Evolutionary conservation across 2,113 vertebrate genomes (phyloP), one percentile per base, ranked within the genome.

Genomic region (Egretta garzetta): DNA sequence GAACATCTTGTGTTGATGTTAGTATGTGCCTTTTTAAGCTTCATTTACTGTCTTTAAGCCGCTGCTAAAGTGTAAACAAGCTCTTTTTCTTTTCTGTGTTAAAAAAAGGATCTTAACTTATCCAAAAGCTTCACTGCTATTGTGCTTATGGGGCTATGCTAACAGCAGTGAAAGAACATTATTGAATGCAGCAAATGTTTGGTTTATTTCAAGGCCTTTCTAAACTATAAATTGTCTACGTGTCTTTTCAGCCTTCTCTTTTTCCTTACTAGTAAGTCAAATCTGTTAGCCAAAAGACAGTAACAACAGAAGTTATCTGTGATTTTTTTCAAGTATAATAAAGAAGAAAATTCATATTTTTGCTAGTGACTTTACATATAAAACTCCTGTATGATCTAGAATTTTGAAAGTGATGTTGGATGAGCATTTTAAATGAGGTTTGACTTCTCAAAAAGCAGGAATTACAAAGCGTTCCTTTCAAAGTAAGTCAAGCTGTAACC

Each of bases 41-140:
- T 93, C 76, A 66, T 95, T 95, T 97, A 64, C 97, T 95, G 87
- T 95, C 91, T 92, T 93, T 87, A 91, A 91, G 58, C 88, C 89
- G 93, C 80, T 97, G 91, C 63, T 95, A 96, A 95, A 81, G 70
- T 75, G 86, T 95, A 96, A 96, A 94, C 91, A 94, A 91, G 73
- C 81, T 87, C 43, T 74, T 95, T 92, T 96, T 79, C 47, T 91
- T 79, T 77, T 87, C 70, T 81, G 41, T 71, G n/a, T 84, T 91
- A 90, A 74, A 86, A 90, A 92, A 94, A 53, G 52, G 1, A 35
- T 93, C 49, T 93, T 90, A 79, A 55, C 72, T 74, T 84, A 62
- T 70, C 73, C 66, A 81, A 91, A 92, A 90, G 16, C 80, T 93
- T 52, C 53, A 32, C 45, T 84, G 37, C 49, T 81, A 55, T 86